A percentile compares a stretch with the other conserved stretches of the same genome.
Conservation (phyloP, 2,888 invertebrate species). For the Molorchus minor region DNA sequence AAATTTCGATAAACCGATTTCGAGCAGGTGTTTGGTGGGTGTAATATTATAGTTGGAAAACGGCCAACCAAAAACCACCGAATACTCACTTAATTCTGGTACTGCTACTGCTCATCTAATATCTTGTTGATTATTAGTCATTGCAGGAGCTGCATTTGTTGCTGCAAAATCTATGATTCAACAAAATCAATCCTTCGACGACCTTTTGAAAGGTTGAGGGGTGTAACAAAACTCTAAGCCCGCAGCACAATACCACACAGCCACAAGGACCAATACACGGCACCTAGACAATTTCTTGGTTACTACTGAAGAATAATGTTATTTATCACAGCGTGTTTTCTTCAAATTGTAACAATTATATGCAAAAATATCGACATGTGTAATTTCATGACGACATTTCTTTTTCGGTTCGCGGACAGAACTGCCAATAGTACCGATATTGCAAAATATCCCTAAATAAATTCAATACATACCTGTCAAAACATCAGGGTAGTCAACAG, state of each 20-base stretch:
- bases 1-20: slow-evolving; percentile 46
- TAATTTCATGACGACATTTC: slow-evolving; percentile 62
- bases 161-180: slow-evolving; percentile 34
- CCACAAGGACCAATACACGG: slow-evolving; percentile 40
- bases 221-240: slow-evolving; percentile 48
- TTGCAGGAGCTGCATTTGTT: slow-evolving; percentile 32
- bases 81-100: slow-evolving; percentile 57
- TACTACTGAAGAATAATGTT: slow-evolving; percentile 40
- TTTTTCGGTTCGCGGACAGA: slow-evolving; percentile 51
- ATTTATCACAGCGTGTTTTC: slow-evolving; percentile 49
- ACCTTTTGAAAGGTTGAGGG: slow-evolving; percentile 52
- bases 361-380: slow-evolving; percentile 63
- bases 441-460: slow-evolving; percentile 35
- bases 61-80: slow-evolving; percentile 57
- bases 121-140: slow-evolving; percentile 48
- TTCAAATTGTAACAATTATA: slow-evolving; percentile 50
- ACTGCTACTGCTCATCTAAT: slow-evolving; percentile 56
- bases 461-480: slow-evolving; percentile 34
- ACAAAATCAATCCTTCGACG: slow-evolving; percentile 50
- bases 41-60: slow-evolving; percentile 57
- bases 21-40: slow-evolving; percentile 62
- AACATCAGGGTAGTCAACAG: slow-evolving; percentile 19
- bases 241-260: slow-evolving; percentile 32
- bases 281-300: slow-evolving; percentile 48
- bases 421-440: slow-evolving; percentile 45